These are phyloP conservation scores for Macropis europaea DNA, from an alignment of 2,888 invertebrate species.

Conservation along the genomic window DNA sequence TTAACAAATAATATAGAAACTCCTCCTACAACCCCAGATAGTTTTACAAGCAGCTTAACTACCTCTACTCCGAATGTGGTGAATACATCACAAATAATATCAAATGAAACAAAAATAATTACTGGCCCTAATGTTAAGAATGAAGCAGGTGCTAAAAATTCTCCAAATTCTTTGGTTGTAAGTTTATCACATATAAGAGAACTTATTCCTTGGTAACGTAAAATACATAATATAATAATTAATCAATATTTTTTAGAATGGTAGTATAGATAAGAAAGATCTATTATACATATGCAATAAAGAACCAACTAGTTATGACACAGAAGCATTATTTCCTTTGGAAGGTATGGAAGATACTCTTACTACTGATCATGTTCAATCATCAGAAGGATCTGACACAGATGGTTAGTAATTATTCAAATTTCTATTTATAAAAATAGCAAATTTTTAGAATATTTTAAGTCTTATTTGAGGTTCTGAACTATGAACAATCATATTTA, in stretches of 20 bases:
- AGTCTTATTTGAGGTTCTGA: too few species aligned
- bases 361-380: slow-evolving; percentile 69
- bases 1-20: slow-evolving; percentile 60
- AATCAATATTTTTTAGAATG: slow-evolving; percentile 64
- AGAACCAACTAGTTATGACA: slow-evolving; percentile 80
- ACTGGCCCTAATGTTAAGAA: slow-evolving; percentile 58
- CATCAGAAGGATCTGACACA: slow-evolving; percentile 84
- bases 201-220: not conserved
- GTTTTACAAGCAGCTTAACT: slow-evolving; percentile 61
- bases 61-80: slow-evolving; percentile 63
- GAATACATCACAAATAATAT: slow-evolving; percentile 49
- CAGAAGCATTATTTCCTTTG: slow-evolving; percentile 89
- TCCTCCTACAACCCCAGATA: slow-evolving; percentile 66
- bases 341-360: slow-evolving; percentile 85
- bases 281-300: slow-evolving; percentile 53
- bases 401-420: slow-evolving; percentile 83
- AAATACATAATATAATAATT: not conserved
- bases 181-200: slow-evolving; percentile 16
- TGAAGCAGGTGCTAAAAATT: slow-evolving; percentile 57
- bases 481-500: too few species aligned
- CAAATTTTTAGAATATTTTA: not conserved
- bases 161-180: slow-evolving; percentile 60
- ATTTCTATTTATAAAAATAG: slow-evolving; percentile 1
- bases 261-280: slow-evolving; percentile 61
- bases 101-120: slow-evolving; percentile 52